Conservation (phyloP, 2,113 vertebrate species). For the Phaetusa simplex region DNA sequence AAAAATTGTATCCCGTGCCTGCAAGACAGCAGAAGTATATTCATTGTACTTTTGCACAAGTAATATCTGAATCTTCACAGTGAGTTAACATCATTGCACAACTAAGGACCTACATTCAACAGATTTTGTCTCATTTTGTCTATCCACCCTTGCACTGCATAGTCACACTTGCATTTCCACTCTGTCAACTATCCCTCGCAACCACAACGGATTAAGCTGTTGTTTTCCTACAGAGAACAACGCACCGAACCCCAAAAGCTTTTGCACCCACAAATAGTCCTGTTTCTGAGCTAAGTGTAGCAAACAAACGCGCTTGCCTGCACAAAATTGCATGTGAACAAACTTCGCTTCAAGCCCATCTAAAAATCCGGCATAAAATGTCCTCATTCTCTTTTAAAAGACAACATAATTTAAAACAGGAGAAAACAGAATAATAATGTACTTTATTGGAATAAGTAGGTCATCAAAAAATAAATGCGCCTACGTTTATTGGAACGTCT, state of each 20-base stretch:
- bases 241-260: background rate
- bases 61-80: background rate
- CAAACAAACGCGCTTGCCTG: background rate
- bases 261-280: background rate
- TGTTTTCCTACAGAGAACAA: background rate
- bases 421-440: constrained; percentile 66
- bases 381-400: constrained; percentile 45
- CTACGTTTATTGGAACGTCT: constrained; percentile 62
- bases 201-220: background rate
- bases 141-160: background rate
- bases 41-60: background rate
- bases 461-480: constrained; percentile 67
- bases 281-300: background rate
- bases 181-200: background rate
- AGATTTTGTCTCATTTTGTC: background rate
- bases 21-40: background rate
- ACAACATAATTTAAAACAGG: constrained; percentile 53
- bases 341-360: background rate
- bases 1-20: background rate
- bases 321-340: background rate
- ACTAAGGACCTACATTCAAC: background rate
- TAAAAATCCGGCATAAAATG: constrained; percentile 35
- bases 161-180: background rate
- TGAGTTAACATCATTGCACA: background rate
- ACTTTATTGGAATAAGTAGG: constrained; percentile 69